Base-by-base conservation (phyloP, 2,888 invertebrate genomes). In the Acrobasis repandana region DNA sequence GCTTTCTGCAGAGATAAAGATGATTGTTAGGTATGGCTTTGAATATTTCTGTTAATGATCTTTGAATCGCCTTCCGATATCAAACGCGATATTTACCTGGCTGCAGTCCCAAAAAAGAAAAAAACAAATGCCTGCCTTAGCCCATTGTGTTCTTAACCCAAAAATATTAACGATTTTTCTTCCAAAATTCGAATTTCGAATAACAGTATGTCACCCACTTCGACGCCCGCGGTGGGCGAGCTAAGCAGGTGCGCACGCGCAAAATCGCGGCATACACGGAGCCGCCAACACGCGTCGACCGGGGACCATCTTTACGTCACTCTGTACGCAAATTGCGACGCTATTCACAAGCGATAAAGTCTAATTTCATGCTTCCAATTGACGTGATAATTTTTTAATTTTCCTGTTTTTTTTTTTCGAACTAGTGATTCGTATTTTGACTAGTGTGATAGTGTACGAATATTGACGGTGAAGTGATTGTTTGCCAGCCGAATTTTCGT, bases 181-280 rank as follows among this genome's bases (percentile, higher is more conserved):
- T 43, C 34, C 34, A 47, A 57, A 57, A 48, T 57, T 48, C 16
- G 33, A 48, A 57, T 34, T 57, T 57, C 64, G 70, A 77, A 76
- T 79, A 77, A 38, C 38, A 38, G 75, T 79, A 75, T 84, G 83
- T 85, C 82, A 82, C 82, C 83, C 76, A 82, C 83, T 79, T 77
- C 66, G 68, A 68, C 28, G 28, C 28, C 68, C 68, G 62, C 58
- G 67, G 73, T 75, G 73, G 72, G 74, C 69, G 78, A 65, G 56
- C 63, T 75, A 82, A 78, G 82, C 76, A 82, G 78, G 82, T 80
- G 84, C 77, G 79, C 75, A 51, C 65, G 82, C 83, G 87, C 90
- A 89, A 88, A 90, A 72, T 81, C 75, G 79, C 82, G 79, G 85
- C 84, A 79, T 70, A 69, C 82, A 80, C 80, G 79, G 74, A 70